Base-by-base conservation (phyloP, 2,113 vertebrate genomes). In the Passerina amoena region DNA sequence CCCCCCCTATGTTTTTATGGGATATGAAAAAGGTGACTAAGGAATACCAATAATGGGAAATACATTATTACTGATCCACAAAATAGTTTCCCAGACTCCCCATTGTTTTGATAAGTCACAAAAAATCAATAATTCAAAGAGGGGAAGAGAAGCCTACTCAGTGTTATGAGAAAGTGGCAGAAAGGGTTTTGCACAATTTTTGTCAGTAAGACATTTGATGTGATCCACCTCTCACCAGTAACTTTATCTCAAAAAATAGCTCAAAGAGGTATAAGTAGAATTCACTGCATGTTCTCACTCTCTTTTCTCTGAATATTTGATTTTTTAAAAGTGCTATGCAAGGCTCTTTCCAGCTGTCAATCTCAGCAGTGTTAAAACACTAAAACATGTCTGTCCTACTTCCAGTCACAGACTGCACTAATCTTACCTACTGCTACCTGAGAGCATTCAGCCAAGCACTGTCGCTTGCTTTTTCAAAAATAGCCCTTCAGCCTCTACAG, bases 311-410 rank as follows among this genome's bases (percentile, higher is more conserved):
- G 78, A 86, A 70, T 91, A 85, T 85, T 23, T 93, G 78, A 89
- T 92, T 95, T 94, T 82, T 90, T 4, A 45, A 50, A 86, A 57
- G 63, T 77, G 79, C 94, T 80, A 64, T 76, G 77, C 82, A 87
- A 77, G 66, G 66, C 63, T 88, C 88, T 76, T 94, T 85, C 79
- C 88, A 96, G 78, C 70, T 90, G 75, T 88, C 88, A 80, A 56
- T 94, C 91, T 95, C 86, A 72, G 70, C 65, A 78, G 69, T 64
- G 57, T 56, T 91, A 81, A 82, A 88, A 65, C 42, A 91, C 19
- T 78, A 59, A 95, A 93, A 81, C 35, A 86, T 5, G n/a, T 27
- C 87, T 79, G 81, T 79, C 91, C 89, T 91, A 87, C 48, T 91
- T 96, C 53, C 73, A 92, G 3, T 47, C 69, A 86, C n/a, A 91